A percentile compares a stretch with the other conserved stretches of the same genome.
Evolutionary conservation across 2,797 vertebrate genomes (phyloP).

Genomic region (Melanotaenia boesemani): DNA sequence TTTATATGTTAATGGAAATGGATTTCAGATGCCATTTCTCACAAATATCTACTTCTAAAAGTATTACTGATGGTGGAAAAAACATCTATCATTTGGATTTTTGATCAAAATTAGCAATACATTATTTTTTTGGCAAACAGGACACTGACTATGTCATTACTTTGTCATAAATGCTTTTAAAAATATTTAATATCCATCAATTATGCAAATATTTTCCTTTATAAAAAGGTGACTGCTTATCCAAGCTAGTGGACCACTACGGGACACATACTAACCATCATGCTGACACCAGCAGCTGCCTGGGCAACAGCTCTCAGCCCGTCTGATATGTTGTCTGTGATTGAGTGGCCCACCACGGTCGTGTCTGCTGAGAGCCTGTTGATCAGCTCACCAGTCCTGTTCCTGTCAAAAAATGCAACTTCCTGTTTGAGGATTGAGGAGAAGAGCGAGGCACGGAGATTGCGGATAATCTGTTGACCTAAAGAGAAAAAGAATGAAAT

Average conservation of each 20-base stretch:
- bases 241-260: background rate
- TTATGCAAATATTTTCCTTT: background rate
- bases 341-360: constrained; percentile 87
- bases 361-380: constrained; percentile 96
- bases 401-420: constrained; percentile 95
- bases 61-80: background rate
- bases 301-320: constrained; percentile 93
- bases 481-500: constrained; percentile 33
- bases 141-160: background rate
- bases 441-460: constrained; percentile 89
- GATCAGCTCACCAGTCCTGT: constrained; percentile 94
- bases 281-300: constrained; percentile 91
- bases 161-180: background rate
- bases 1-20: background rate
- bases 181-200: background rate
- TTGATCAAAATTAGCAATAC: background rate
- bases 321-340: constrained; percentile 97
- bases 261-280: constrained; percentile 90
- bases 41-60: constrained; percentile 3
- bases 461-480: constrained; percentile 94
- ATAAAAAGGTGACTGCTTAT: background rate
- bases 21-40: constrained; percentile 5
- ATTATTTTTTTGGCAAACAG: background rate
- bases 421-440: constrained; percentile 95
- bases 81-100: background rate